These are phyloP conservation scores for Acipenser transmontanus DNA, from an alignment of 2,797 vertebrate species.

Conservation along the genomic window DNA sequence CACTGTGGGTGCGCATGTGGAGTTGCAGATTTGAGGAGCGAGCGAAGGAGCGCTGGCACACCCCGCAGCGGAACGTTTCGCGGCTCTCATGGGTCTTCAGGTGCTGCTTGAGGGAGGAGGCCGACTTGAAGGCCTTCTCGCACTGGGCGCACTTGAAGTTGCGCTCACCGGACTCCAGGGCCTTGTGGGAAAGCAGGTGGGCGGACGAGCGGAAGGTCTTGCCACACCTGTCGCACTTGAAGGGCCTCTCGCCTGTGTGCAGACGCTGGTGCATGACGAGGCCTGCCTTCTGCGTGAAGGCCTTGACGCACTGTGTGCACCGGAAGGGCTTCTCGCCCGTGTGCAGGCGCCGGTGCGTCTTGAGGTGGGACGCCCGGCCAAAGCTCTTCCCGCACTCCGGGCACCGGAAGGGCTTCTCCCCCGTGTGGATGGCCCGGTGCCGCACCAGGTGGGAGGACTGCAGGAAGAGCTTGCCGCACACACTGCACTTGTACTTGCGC, in stretches of 20 bases:
- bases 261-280: slow-evolving; percentile 57
- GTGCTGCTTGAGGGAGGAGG: slow-evolving; percentile 17
- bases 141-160: slow-evolving; percentile 28
- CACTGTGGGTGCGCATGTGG: slow-evolving; percentile 43
- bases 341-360: slow-evolving; percentile 64
- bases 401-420: slow-evolving; percentile 63
- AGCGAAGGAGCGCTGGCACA: slow-evolving; percentile 50
- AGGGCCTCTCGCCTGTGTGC: slow-evolving; percentile 52
- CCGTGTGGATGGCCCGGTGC: slow-evolving; percentile 59
- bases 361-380: slow-evolving; percentile 59
- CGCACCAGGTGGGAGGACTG: slow-evolving; percentile 61
- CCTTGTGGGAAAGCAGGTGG: slow-evolving; percentile 53
- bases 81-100: slow-evolving; percentile 25
- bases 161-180: slow-evolving; percentile 34
- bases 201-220: slow-evolving; percentile 46
- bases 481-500: slow-evolving; percentile 52
- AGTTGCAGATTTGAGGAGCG: slow-evolving; percentile 52
- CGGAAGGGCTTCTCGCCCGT: slow-evolving; percentile 66
- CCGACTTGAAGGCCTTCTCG: slow-evolving; percentile 25
- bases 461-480: slow-evolving; percentile 60
- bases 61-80: slow-evolving; percentile 38
- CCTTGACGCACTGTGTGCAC: slow-evolving; percentile 57
- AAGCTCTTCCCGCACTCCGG: slow-evolving; percentile 61
- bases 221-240: slow-evolving; percentile 50
- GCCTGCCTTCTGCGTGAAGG: slow-evolving; percentile 66